Evolutionary conservation across 2,888 invertebrate genomes (phyloP).

Genomic region (Leptopilina syphax): DNA sequence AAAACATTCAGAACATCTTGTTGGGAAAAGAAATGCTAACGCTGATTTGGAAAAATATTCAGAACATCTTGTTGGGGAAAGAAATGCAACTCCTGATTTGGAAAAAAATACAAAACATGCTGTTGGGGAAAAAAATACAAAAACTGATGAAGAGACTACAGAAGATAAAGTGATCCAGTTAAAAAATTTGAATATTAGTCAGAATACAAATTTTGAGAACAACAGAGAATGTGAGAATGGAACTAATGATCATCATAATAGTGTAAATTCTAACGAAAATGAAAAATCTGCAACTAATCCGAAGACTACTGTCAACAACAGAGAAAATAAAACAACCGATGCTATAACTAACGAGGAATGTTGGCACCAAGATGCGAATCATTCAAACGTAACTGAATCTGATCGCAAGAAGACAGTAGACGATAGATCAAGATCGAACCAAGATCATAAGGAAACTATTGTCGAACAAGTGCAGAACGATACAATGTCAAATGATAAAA

Average conservation of each 20-base stretch:
- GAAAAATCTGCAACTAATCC: background rate
- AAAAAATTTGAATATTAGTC: too few relatives aligned
- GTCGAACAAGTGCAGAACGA: conserved; percentile 51
- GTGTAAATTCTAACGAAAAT: background rate
- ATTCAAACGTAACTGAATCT: conserved; percentile 54
- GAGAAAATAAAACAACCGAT: conserved; percentile 9
- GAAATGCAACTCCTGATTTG: too few relatives aligned
- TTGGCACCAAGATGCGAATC: conserved; percentile 63
- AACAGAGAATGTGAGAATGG: too few relatives aligned
- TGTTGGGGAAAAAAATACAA: background rate
- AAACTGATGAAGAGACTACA: background rate
- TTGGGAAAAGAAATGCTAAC: background rate
- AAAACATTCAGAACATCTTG: too few relatives aligned
- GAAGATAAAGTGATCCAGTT: background rate
- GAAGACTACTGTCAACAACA: background rate
- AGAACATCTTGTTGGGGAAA: too few relatives aligned
- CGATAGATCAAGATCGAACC: conserved; percentile 53
- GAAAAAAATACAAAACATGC: too few relatives aligned
- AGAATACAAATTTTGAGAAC: too few relatives aligned
- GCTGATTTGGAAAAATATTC: too few relatives aligned
- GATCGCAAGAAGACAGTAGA: conserved; percentile 61
- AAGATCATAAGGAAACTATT: conserved; percentile 59
- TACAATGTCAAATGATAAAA: background rate
- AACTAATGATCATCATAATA: background rate
- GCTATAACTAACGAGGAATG: conserved; percentile 52